Conservation (phyloP, 1,140 invertebrate species). For the Linepithema humile region DNA sequence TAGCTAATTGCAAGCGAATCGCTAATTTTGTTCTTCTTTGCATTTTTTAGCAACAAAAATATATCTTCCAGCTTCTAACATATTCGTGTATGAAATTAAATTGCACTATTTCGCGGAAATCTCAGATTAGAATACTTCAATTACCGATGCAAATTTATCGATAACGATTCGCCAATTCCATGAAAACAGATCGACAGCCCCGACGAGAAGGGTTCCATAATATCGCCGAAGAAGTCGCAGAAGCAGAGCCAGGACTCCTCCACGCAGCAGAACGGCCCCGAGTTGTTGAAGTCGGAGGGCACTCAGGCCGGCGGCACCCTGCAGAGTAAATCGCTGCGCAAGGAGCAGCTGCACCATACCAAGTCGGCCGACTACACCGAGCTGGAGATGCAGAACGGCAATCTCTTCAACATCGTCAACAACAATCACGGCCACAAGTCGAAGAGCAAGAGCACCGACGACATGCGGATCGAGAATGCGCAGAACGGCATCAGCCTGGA, state of each 20-base stretch:
- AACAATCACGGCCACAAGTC: constrained; percentile 88
- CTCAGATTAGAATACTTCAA: background rate
- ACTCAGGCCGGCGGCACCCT: constrained; percentile 91
- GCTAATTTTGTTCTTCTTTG: background rate
- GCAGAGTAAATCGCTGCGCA: constrained; percentile 86
- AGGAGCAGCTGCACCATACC: constrained; percentile 88
- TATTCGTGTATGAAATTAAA: constrained; percentile 6
- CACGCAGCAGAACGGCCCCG: constrained; percentile 84
- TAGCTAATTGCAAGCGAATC: background rate
- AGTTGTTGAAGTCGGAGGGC: constrained; percentile 90
- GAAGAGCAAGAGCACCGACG: constrained; percentile 95
- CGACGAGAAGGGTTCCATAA: constrained; percentile 82
- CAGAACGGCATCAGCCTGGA: constrained; percentile 87
- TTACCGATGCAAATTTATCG: background rate
- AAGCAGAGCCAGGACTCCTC: constrained; percentile 85
- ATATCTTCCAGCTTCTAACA: no score
- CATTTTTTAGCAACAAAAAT: background rate
- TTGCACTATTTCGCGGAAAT: background rate
- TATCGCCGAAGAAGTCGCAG: constrained; percentile 79
- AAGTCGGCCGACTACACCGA: constrained; percentile 92
- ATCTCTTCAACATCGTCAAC: constrained; percentile 88
- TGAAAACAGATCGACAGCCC: constrained; percentile 83
- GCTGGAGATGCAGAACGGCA: constrained; percentile 87
- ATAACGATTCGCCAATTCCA: background rate
- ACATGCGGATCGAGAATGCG: constrained; percentile 89